Evolutionary conservation across 2,888 invertebrate species (phyloP), one percentile per base, ranked within the genome.

Genomic region (Limulus polyphemus): DNA sequence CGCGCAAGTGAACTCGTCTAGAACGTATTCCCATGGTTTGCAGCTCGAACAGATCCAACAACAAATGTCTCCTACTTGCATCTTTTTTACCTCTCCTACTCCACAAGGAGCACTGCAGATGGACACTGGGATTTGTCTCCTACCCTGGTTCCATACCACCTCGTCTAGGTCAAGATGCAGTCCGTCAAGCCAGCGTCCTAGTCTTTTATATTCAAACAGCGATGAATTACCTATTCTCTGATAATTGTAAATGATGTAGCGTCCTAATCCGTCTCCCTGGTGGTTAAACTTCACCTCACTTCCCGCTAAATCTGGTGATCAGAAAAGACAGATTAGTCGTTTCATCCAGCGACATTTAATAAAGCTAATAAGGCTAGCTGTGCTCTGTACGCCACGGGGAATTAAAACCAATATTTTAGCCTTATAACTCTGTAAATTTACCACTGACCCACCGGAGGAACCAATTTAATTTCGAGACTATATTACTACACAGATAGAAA

Each of bases 21-120:
- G 78, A 9, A 84, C 83, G 70, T 80, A 84, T 74, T 86, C 85
- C 73, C 82, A 83, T 10, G 81, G 81, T 71, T 84, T 82, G 74
- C 88, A 87, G 62, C 81, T 81, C 70, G 85, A 83, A 73, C 87
- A 88, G 32, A 85, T 84, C 88, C 88, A 87, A 75, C 87, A 87
- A 75, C 87, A 87, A 55, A 82, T 82, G 74, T 84, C 83, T 10
- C 83, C 83, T 2, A 61, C 73, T 75, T 84, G 83, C 74, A 82
- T 69, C 63, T 77, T 84, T 71, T 83, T 83, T 65, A 84, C 82
- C 79, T 84, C 82, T 55, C 86, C 86, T 49, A 80, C 78, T 65
- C 78, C 79, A 73, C 87, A 87, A 10, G 86, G 85, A 62, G 83
- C 75, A 52, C 84, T 84, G 71, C 87, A 87, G 1, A 84, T 83